A percentile compares a stretch with the other conserved stretches of the same genome.
phyloP scores from a whole-genome alignment of 2,888 invertebrate genomes.

The Leptarthrus brevirostris region DNA sequence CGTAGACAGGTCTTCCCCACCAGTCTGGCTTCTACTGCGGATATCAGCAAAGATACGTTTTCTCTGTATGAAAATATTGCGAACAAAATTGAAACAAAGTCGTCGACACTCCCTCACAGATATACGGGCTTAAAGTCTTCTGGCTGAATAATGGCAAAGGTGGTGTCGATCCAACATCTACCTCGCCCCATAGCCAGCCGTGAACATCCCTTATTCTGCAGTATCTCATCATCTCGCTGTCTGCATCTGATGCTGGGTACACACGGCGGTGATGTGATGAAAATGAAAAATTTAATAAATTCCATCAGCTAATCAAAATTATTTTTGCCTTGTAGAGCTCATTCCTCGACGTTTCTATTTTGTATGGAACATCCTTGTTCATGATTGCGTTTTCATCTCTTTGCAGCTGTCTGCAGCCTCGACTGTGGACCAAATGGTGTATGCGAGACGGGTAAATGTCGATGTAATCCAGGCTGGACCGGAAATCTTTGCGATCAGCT shows the following conservation, averaged over 20 bases:
- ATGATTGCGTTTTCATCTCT: slow-evolving; percentile 28
- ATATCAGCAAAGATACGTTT: slow-evolving; percentile 14
- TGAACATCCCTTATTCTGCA: background rate
- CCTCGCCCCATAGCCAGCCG: background rate
- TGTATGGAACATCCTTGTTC: slow-evolving; percentile 1
- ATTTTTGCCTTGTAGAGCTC: slow-evolving; percentile 22
- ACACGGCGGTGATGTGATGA: slow-evolving; percentile 41
- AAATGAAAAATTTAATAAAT: slow-evolving; percentile 57
- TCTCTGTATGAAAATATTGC: slow-evolving; percentile 36
- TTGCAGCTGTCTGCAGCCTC: slow-evolving; percentile 86
- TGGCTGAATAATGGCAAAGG: background rate
- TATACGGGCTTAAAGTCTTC: slow-evolving; percentile 13
- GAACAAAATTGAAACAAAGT: slow-evolving; percentile 47
- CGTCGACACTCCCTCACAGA: background rate
- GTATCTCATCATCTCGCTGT: background rate
- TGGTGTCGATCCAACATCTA: background rate
- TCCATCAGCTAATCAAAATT: slow-evolving; percentile 56
- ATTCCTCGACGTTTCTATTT: background rate
- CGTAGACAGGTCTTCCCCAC: background rate
- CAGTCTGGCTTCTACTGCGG: background rate
- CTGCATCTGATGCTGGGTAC: background rate
- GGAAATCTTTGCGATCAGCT: slow-evolving; percentile 91
- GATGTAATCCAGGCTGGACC: slow-evolving; percentile 93
- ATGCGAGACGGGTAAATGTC: slow-evolving; percentile 91
- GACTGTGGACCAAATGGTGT: slow-evolving; percentile 95